These are phyloP conservation scores for Hipparchia semele DNA, from an alignment of 2,888 invertebrate genomes.

Conservation along the genomic window DNA sequence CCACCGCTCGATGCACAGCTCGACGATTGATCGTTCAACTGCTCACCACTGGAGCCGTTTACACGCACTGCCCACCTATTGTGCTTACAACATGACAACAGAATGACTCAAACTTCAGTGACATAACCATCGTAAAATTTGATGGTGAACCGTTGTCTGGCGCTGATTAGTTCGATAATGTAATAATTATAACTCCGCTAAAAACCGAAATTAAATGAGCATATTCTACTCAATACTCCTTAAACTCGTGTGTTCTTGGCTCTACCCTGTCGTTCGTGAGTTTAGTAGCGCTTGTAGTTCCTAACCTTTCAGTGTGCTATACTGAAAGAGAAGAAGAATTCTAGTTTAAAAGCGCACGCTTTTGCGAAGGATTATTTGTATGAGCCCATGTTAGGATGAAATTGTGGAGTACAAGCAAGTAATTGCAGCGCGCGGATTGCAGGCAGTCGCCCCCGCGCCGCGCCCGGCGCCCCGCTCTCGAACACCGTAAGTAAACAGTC, in stretches of 20 bases:
- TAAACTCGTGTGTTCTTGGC: background rate
- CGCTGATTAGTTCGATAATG: background rate
- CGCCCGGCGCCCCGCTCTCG: constrained; percentile 72
- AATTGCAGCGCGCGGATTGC: constrained; percentile 82
- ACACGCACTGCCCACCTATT: constrained; percentile 26
- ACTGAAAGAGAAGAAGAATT: background rate
- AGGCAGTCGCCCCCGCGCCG: constrained; percentile 71
- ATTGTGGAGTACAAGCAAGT: constrained; percentile 72
- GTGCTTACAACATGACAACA: constrained; percentile 12
- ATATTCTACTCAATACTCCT: background rate
- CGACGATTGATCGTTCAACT: constrained; percentile 70
- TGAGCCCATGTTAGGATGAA: constrained; percentile 61
- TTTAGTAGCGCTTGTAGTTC: background rate
- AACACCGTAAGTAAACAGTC: constrained; percentile 83
- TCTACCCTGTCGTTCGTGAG: background rate
- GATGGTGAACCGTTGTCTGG: background rate
- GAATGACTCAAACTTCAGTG: constrained; percentile 16
- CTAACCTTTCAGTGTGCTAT: background rate
- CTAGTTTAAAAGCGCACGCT: background rate
- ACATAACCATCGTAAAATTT: background rate
- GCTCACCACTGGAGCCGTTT: constrained; percentile 42
- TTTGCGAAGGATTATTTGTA: constrained; percentile 30
- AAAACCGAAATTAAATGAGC: background rate
- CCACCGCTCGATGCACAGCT: constrained; percentile 71
- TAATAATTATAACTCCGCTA: background rate